phyloP scores from a whole-genome alignment of 2,113 vertebrate species.

The Dipodomys spectabilis region DNA sequence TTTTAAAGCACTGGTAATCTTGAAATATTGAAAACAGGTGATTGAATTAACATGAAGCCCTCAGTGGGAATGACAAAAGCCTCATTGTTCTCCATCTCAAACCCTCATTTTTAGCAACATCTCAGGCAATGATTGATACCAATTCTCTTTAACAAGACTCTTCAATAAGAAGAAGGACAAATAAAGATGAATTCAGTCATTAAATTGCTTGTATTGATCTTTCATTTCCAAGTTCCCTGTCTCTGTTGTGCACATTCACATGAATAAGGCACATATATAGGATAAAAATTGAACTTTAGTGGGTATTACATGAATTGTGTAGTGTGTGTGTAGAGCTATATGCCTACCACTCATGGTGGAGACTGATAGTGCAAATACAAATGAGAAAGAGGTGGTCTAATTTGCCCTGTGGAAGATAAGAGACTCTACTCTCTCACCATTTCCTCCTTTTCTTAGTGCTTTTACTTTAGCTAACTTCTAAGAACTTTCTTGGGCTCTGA shows the following conservation, averaged over 20 bases:
- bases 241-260: background rate
- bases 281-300: background rate
- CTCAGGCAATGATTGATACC: conserved; percentile 18
- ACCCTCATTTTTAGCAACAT: conserved; percentile 12
- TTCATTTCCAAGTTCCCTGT: background rate
- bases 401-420: background rate
- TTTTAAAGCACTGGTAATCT: conserved; percentile 56
- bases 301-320: background rate
- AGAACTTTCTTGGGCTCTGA: background rate
- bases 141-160: background rate
- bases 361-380: background rate
- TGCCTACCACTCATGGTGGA: background rate
- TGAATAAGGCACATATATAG: background rate
- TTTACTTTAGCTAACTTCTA: background rate
- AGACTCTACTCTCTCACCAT: background rate
- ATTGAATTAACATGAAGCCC: conserved; percentile 37
- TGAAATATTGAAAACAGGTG: conserved; percentile 38
- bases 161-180: background rate
- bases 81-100: background rate
- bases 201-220: background rate
- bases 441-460: background rate
- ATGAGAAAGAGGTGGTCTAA: background rate
- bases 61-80: conserved; percentile 24
- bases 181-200: background rate
- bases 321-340: background rate